Base-by-base conservation (phyloP, 2,797 vertebrate species). In the Chloroceryle inda region DNA sequence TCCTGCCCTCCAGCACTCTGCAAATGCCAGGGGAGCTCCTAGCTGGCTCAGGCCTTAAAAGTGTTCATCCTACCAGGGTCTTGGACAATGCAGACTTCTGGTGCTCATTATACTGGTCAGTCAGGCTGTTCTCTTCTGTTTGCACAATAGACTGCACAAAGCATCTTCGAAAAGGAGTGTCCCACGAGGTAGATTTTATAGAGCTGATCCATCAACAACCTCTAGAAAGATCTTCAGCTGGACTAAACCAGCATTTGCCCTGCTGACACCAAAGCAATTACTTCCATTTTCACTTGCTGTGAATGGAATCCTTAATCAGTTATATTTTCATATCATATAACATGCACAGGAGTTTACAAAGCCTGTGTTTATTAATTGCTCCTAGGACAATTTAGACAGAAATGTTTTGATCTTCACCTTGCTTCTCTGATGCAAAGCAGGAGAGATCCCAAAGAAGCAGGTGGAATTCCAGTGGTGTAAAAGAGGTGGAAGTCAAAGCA, bases 401-500 rank as follows among this genome's bases (percentile, higher is more conserved):
- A 91, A 75, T 56, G 27, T 68, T 45, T 72, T 80, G 37, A 84
- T 92, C 74, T 75, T 69, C 24, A 33, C 20, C 24, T 95, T 79
- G 24, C 6, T 67, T 42, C 38, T 79, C 38, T 88, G 29, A 31
- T 79, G 22, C 3, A 7, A 85, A 35, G 53, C 13, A 38, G 50
- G 22, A 58, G n/a, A 2, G 2, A 27, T 74, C 55, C 53, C 62
- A 93, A 93, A 92, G 74, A 93, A 83, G n/a, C 14, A 78, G 22
- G 29, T 42, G 62, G 85, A 87, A 96, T 85, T 96, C 77, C 82
- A 76, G 27, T 58, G 55, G 35, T 79, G 20, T 64, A 85, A 94
- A 94, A 55, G 38, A 66, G 49, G 55, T 85, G 42, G 66, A 90
- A 93, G 52, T 29, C 79, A 93, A 72, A 78, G 63, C 13, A 78